These are phyloP conservation scores for Leucoma salicis DNA, from an alignment of 2,888 invertebrate species.

Conservation along the genomic window DNA sequence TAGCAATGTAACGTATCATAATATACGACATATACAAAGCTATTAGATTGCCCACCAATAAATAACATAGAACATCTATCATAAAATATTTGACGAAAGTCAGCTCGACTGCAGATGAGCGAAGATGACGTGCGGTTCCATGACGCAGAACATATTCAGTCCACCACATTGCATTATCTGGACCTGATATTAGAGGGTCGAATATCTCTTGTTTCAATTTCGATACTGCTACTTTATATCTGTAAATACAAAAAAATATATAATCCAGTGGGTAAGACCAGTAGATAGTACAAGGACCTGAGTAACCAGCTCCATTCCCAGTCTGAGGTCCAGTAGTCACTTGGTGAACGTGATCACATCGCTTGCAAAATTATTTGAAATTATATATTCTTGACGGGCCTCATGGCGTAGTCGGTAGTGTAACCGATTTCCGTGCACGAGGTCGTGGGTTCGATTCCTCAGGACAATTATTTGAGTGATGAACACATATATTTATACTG, in stretches of 20 bases:
- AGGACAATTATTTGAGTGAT: too few species aligned
- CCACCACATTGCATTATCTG: slow-evolving; percentile 77
- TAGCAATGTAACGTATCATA: slow-evolving; percentile 39
- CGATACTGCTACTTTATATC: slow-evolving; percentile 58
- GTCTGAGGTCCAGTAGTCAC: too few species aligned
- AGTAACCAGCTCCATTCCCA: too few species aligned
- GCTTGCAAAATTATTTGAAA: too few species aligned
- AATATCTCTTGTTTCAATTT: slow-evolving; percentile 48
- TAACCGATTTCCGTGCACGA: too few species aligned
- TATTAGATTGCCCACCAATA: slow-evolving; percentile 30
- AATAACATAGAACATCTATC: slow-evolving; percentile 52
- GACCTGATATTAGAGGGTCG: slow-evolving; percentile 61
- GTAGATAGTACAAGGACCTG: too few species aligned
- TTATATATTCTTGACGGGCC: too few species aligned
- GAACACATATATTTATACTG: too few species aligned
- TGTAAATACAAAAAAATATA: slow-evolving; percentile 33
- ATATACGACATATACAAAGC: slow-evolving; percentile 35
- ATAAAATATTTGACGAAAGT: slow-evolving; percentile 62
- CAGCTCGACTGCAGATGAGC: slow-evolving; percentile 62
- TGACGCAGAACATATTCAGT: slow-evolving; percentile 78
- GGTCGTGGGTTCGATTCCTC: too few species aligned
- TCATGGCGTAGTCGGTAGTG: too few species aligned
- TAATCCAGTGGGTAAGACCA: too few species aligned
- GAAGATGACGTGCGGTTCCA: slow-evolving; percentile 65
- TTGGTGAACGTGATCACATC: too few species aligned